Percentiles rank a stretch among this genome's conserved stretches.
Evolutionary conservation across 92 coral and sea anemone genomes (phyloP).

Genomic region (Heliopora coerulea): DNA sequence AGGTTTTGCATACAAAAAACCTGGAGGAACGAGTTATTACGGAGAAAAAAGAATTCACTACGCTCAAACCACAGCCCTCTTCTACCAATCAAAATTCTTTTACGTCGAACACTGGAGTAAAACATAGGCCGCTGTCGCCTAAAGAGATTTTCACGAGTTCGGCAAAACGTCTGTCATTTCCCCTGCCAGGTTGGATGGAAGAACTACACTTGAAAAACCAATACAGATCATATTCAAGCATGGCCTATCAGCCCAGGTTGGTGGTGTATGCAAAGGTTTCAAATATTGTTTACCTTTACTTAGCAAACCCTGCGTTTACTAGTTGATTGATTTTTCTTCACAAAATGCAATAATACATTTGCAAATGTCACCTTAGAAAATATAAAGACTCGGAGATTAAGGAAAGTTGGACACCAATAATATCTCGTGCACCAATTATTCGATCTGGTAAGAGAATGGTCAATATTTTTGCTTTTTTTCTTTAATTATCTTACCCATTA

Average conservation of each 20-base stretch:
- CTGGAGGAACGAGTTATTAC: slow-evolving; percentile 6
- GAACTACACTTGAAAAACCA: slow-evolving; percentile 61
- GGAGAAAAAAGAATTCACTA: background rate
- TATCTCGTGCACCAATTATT: background rate
- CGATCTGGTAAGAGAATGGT: slow-evolving; percentile 1
- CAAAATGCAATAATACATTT: no score
- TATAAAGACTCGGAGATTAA: background rate
- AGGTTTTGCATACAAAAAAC: background rate
- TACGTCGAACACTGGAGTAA: slow-evolving; percentile 52
- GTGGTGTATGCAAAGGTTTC: no score
- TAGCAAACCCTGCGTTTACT: background rate
- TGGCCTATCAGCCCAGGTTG: background rate
- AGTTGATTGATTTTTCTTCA: background rate
- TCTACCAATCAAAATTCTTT: slow-evolving; percentile 52
- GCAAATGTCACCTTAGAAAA: background rate
- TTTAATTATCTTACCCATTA: background rate
- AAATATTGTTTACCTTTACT: no score
- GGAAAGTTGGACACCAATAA: slow-evolving; percentile 26
- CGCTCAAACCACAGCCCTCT: slow-evolving; percentile 19
- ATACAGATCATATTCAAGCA: slow-evolving; percentile 54
- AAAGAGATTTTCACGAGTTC: slow-evolving; percentile 61
- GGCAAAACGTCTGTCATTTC: slow-evolving; percentile 51
- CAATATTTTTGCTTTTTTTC: no score
- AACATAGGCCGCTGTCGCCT: slow-evolving; percentile 69
- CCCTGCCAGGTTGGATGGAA: slow-evolving; percentile 95